These are phyloP conservation scores for Bubalus kerabau DNA, from an alignment of 2,113 vertebrate genomes.

Conservation along the genomic window DNA sequence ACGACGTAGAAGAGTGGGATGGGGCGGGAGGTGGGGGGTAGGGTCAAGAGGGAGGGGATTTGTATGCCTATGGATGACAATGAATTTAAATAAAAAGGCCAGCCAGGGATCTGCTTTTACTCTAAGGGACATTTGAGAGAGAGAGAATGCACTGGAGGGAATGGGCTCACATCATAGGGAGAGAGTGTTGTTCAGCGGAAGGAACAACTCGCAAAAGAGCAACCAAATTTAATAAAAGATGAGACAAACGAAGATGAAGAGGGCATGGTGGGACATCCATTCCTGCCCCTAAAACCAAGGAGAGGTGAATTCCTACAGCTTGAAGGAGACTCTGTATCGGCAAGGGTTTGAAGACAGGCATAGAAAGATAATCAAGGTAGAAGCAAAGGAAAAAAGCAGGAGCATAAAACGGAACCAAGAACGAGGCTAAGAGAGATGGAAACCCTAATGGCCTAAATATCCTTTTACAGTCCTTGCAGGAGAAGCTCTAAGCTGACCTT, in stretches of 20 bases:
- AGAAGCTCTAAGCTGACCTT: background rate
- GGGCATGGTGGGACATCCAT: background rate
- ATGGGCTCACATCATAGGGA: background rate
- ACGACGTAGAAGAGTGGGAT: background rate
- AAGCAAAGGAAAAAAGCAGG: background rate
- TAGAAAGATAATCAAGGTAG: background rate
- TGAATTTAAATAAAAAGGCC: background rate
- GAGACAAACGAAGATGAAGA: background rate
- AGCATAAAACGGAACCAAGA: background rate
- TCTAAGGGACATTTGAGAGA: background rate
- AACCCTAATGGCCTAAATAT: accelerated
- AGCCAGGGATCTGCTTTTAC: background rate
- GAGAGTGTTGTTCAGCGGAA: background rate
- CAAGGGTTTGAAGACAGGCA: background rate
- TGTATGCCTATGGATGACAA: background rate
- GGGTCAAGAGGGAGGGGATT: background rate
- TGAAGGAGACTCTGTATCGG: background rate
- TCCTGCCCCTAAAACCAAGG: background rate
- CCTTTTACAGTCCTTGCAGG: background rate
- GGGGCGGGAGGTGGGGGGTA: background rate
- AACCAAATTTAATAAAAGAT: background rate
- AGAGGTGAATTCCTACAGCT: background rate
- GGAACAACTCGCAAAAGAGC: background rate
- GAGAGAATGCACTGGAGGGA: background rate
- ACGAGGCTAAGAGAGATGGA: background rate